Conservation (phyloP, 2,113 vertebrate genomes). For the Equus przewalskii region DNA sequence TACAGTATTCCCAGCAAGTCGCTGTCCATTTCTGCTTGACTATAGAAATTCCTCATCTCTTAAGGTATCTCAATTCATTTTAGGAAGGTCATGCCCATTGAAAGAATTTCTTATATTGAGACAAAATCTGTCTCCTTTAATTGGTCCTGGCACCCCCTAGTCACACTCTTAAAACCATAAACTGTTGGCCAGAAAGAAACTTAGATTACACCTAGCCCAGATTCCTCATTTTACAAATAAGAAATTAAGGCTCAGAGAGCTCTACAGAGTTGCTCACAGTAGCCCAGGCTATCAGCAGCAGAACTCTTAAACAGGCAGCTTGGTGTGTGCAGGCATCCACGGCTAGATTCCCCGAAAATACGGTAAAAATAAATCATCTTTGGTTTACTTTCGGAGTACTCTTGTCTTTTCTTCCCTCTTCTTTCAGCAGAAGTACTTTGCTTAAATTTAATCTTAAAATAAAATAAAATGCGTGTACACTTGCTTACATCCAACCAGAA, state of each 20-base stretch:
- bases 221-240: neutral
- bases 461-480: neutral
- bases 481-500: slow-evolving; percentile 8
- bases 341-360: neutral
- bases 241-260: neutral
- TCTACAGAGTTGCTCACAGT: neutral
- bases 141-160: neutral
- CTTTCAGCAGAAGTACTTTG: neutral
- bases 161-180: neutral
- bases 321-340: neutral
- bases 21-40: neutral
- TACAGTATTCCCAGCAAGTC: neutral
- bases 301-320: neutral
- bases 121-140: neutral
- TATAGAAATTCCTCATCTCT: neutral
- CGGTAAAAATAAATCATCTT: neutral
- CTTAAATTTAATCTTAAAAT: slow-evolving; percentile 49
- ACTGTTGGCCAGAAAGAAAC: neutral
- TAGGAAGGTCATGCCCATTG: neutral
- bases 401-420: neutral
- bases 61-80: neutral
- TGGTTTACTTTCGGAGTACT: neutral
- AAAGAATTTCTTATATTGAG: neutral
- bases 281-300: neutral
- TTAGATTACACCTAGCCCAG: neutral